Conservation (phyloP, 2,113 vertebrate genomes). For the Chinchilla lanigera region DNA sequence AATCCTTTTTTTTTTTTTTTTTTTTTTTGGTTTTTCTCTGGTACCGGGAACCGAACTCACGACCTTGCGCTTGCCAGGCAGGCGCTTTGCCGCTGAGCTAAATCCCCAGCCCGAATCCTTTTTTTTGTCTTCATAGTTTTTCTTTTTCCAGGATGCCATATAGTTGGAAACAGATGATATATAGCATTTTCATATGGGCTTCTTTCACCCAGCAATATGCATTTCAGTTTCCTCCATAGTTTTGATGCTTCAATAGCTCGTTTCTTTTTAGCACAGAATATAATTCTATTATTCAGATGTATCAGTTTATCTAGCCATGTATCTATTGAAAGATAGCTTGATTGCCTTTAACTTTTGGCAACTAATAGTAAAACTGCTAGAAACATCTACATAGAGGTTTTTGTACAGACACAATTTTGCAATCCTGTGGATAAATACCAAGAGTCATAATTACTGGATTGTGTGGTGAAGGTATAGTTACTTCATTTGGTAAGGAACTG, state of each 20-base stretch:
- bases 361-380: not conserved
- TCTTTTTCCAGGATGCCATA: not conserved
- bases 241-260: not conserved
- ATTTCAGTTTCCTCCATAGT: not conserved
- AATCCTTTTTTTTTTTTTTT: not conserved
- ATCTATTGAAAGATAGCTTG: not conserved
- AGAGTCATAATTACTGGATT: not conserved
- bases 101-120: no score
- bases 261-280: not conserved
- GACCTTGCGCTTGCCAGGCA: no score
- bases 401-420: not conserved
- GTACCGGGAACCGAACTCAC: no score
- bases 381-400: not conserved
- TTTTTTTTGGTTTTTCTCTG: no score
- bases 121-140: not conserved
- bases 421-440: not conserved
- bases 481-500: not conserved
- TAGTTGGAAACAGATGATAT: not conserved
- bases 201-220: not conserved
- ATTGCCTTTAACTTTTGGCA: not conserved
- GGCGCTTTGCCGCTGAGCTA: no score
- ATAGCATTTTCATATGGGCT: not conserved
- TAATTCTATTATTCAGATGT: not conserved
- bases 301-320: not conserved
- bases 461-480: not conserved